Evolutionary conservation across 2,797 vertebrate species (phyloP).

Genomic region (Pangasius mekongensis): DNA sequence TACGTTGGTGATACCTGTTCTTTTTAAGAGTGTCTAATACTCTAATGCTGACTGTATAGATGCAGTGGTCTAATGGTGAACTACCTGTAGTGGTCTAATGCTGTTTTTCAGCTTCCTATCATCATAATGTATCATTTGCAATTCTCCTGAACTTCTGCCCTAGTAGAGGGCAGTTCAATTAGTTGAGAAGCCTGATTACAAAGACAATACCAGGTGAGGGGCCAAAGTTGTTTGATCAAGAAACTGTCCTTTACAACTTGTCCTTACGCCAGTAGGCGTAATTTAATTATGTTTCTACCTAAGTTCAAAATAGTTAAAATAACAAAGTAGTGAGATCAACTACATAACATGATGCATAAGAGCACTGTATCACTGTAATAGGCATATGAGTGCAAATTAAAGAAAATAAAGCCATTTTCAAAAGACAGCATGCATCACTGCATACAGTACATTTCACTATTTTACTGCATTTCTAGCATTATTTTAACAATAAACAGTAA

Average conservation of each 20-base stretch:
- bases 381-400: neutral
- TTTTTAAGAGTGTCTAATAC: neutral
- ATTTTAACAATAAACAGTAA: neutral
- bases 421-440: neutral
- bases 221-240: neutral
- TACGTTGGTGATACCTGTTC: neutral
- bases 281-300: neutral
- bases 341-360: neutral
- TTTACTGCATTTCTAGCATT: neutral
- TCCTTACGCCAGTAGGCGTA: neutral
- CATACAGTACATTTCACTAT: neutral
- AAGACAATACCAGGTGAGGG: neutral
- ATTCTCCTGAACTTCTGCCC: neutral
- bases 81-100: neutral
- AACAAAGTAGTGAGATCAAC: neutral
- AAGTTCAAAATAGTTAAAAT: neutral
- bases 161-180: neutral
- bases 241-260: neutral
- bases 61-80: neutral
- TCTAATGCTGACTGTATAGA: neutral
- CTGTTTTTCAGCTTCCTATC: neutral
- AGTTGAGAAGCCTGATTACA: neutral
- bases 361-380: neutral
- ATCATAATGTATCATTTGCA: neutral
- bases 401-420: neutral